Evolutionary conservation across 2,113 vertebrate genomes (phyloP).

Genomic region (Hippopotamus amphibius): DNA sequence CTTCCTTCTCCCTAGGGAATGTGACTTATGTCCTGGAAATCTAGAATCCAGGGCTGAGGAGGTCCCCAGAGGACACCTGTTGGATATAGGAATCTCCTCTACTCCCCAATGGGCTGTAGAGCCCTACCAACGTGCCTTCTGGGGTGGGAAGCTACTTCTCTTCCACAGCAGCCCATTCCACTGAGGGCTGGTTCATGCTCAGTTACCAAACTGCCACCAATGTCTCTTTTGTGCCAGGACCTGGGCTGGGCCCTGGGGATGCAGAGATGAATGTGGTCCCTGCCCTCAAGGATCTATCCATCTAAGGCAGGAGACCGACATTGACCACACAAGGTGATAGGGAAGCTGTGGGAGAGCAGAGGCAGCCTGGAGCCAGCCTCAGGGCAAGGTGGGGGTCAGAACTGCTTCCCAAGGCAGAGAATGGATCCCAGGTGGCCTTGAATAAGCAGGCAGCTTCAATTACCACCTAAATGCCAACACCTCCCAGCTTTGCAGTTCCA

Average conservation of each 20-base stretch:
- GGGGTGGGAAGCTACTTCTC: not conserved
- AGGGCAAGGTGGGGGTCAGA: not conserved
- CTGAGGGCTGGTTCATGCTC: not conserved
- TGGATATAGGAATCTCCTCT: not conserved
- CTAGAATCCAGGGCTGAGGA: not conserved
- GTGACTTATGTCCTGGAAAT: slow-evolving; percentile 9
- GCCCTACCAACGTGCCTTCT: not conserved
- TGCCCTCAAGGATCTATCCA: not conserved
- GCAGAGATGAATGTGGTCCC: not conserved
- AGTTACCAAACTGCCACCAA: not conserved
- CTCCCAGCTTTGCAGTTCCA: not conserved
- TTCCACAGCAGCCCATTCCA: not conserved
- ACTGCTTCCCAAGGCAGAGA: not conserved
- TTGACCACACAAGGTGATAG: not conserved
- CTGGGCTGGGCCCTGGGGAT: not conserved
- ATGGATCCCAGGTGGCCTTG: not conserved
- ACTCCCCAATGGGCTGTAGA: not conserved
- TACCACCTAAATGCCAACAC: not conserved
- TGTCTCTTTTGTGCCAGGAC: not conserved
- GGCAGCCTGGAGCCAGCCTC: not conserved
- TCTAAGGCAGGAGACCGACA: not conserved
- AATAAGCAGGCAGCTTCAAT: not conserved
- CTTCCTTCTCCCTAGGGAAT: not conserved
- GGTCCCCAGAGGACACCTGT: not conserved
- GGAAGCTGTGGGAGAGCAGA: not conserved